Evolutionary conservation across 2,888 invertebrate species (phyloP).

Genomic region (Drosophila antonietae): DNA sequence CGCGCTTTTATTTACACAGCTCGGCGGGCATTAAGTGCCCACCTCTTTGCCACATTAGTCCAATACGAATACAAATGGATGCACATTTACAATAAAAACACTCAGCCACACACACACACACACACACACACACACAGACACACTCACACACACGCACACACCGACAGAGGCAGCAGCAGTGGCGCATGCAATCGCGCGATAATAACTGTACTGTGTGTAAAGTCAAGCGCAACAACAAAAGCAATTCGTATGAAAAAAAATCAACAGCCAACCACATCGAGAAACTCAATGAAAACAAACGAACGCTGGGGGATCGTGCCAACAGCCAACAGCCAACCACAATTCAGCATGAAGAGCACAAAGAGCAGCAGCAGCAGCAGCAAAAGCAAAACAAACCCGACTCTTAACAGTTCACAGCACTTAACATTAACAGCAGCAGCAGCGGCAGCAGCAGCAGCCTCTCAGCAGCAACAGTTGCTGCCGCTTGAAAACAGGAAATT

Average conservation of each 20-base stretch:
- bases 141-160: conserved; percentile 20
- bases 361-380: conserved; percentile 36
- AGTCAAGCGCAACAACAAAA: conserved; percentile 49
- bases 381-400: conserved; percentile 37
- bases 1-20: conserved; percentile 70
- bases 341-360: conserved; percentile 58
- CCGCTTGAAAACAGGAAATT: conserved; percentile 67
- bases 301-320: conserved; percentile 68
- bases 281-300: conserved; percentile 77
- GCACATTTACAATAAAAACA: conserved; percentile 73
- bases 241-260: conserved; percentile 46
- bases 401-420: conserved; percentile 56
- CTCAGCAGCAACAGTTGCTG: conserved; percentile 50
- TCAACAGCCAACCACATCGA: conserved; percentile 76
- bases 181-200: conserved; percentile 57
- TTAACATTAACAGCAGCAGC: conserved; percentile 57
- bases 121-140: conserved; percentile 19
- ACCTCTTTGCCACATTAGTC: conserved; percentile 76
- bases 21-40: conserved; percentile 71
- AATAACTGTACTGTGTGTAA: conserved; percentile 81
- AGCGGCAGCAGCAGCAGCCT: conserved; percentile 50
- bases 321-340: conserved; percentile 72
- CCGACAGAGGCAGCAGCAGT: conserved; percentile 4
- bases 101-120: conserved; percentile 28
- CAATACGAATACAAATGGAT: conserved; percentile 76